Evolutionary conservation across 2,888 invertebrate genomes (phyloP), one percentile per base, ranked within the genome.

Genomic region (Crematogaster levior): DNA sequence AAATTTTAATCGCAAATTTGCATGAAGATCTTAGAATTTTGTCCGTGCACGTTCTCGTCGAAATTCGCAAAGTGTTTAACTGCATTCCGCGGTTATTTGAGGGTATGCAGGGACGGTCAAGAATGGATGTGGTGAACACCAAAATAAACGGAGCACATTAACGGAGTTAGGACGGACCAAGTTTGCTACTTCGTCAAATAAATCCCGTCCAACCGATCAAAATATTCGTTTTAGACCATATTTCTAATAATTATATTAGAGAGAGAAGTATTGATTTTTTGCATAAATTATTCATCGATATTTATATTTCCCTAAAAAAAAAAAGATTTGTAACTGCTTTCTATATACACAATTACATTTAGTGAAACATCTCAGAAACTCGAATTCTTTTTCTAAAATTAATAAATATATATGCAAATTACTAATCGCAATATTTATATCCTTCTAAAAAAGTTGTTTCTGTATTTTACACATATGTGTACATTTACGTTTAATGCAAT

Each of bases 141-240:
- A 70, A 79, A 79, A 79, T 79, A 79, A 79, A 79, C 77, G 70
- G 70, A 56, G 34, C 56, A 43, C 77, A 58, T 70, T 70, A 79
- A 56, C 70, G 24, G 18, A 18, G 46, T 21, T 30, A 56, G 66
- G n/a, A 30, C 77, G n/a, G n/a, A 7, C 56, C 30, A 53, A 56
- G 68, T 3, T 51, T 30, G 56, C 43, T 46, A 56, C 30, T 77
- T 68, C 18, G 43, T 24, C 34, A 27, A 58, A 18, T 34, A 34
- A 58, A 79, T 56, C 24, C 4, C 43, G 34, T 46, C 12, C 1
- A 24, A 58, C 6, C 46, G 10, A 77, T 46, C 37, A 3, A 77
- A 43, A 68, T 56, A 43, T 43, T 6, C 43, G 10, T 12, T 53
- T 53, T n/a, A 53, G 3, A 24, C 51, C 1, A n/a, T 27, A 30